Evolutionary conservation across 2,113 vertebrate species (phyloP).

Genomic region (Xiphophorus hellerii): DNA sequence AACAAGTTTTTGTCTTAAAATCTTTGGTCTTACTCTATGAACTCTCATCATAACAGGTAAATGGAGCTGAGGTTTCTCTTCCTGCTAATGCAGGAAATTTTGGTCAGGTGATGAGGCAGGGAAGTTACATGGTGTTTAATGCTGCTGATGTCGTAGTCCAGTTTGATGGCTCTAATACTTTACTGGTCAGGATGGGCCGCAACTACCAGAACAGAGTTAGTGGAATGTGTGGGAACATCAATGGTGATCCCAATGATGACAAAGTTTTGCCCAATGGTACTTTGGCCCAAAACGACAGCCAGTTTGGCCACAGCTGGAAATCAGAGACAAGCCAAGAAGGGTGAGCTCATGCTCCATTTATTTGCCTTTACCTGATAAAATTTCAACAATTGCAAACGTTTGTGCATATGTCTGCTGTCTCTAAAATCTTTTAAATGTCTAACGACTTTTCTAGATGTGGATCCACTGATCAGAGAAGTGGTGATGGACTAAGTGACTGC

Average conservation of each 20-base stretch:
- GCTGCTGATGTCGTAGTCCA: constrained; percentile 53
- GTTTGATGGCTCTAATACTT: constrained; percentile 61
- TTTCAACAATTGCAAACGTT: neutral
- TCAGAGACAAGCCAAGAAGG: constrained; percentile 52
- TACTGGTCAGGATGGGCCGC: constrained; percentile 56
- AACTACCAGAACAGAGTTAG: constrained; percentile 37
- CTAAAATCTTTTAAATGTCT: neutral
- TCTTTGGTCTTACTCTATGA: neutral
- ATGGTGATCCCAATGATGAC: constrained; percentile 68
- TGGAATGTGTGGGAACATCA: constrained; percentile 78
- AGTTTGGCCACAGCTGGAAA: constrained; percentile 77
- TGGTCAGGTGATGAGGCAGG: constrained; percentile 40
- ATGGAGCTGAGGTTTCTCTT: constrained; percentile 43
- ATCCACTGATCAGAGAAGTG: constrained; percentile 13
- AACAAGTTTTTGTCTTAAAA: no score
- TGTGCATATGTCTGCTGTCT: neutral
- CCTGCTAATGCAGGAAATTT: constrained; percentile 32
- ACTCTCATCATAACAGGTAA: constrained; percentile 56
- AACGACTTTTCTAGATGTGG: constrained; percentile 46
- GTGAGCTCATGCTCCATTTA: constrained; percentile 31
- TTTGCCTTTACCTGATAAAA: no score
- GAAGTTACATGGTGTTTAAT: constrained; percentile 53
- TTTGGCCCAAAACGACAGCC: constrained; percentile 56
- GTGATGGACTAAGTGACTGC: constrained; percentile 3
- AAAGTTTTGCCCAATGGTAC: constrained; percentile 67